These are phyloP conservation scores for Vanessa tameamea DNA, from an alignment of 1,140 invertebrate species.

Conservation along the genomic window DNA sequence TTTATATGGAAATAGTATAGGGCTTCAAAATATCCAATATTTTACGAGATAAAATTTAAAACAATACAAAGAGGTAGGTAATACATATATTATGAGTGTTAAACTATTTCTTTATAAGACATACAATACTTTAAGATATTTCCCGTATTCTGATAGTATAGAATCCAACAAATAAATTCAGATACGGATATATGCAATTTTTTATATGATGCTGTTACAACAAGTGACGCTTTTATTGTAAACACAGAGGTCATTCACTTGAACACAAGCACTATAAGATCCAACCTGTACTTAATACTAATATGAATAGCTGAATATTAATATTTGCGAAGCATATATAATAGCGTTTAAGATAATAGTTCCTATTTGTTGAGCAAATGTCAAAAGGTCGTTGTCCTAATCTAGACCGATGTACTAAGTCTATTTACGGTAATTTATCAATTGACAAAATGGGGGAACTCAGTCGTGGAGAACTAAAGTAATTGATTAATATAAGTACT, in stretches of 20 bases:
- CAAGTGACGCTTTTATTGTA: background rate
- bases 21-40: no score
- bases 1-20: no score
- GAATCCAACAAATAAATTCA: no score
- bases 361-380: constrained; percentile 19
- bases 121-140: no score
- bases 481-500: constrained; percentile 19
- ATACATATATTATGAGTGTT: no score
- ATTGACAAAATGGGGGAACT: constrained; percentile 28
- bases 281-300: background rate
- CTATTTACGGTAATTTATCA: constrained; percentile 32
- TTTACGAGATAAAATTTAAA: no score
- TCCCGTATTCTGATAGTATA: no score
- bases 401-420: constrained; percentile 20
- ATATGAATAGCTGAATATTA: background rate
- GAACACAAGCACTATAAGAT: background rate
- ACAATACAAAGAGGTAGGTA: no score
- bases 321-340: background rate
- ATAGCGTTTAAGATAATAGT: constrained; percentile 4
- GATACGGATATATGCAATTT: no score
- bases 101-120: no score
- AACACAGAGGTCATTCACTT: background rate
- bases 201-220: no score
- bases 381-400: constrained; percentile 27
- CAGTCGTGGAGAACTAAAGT: constrained; percentile 9